Conservation (phyloP, 2,113 vertebrate species). For the Drymodes brunneopygia region DNA sequence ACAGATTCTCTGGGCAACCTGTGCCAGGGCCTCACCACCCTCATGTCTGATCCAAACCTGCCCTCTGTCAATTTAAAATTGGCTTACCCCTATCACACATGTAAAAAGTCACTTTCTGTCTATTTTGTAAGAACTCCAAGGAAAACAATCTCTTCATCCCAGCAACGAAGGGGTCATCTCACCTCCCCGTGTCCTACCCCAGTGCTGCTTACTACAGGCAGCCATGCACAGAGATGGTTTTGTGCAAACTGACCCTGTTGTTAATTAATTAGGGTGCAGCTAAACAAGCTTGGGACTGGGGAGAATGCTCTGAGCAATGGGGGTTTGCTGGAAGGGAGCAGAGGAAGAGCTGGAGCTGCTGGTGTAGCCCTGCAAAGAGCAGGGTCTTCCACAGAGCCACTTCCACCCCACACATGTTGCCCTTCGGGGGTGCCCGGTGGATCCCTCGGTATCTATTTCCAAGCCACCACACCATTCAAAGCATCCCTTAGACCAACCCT, state of each 20-base stretch:
- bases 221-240: neutral
- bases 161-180: neutral
- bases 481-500: neutral
- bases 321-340: neutral
- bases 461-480: accelerated
- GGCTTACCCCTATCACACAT: neutral
- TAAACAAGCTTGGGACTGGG: neutral
- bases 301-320: neutral
- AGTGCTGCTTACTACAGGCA: neutral
- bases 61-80: neutral
- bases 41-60: neutral
- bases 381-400: neutral
- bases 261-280: neutral
- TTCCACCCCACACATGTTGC: accelerated
- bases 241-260: neutral
- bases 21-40: neutral
- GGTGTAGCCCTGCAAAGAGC: neutral
- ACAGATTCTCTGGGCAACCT: neutral
- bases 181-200: accelerated
- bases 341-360: neutral
- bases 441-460: neutral
- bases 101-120: neutral
- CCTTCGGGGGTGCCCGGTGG: neutral
- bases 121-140: neutral
- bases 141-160: neutral